Percentiles rank a stretch among this genome's conserved stretches.
Conservation (phyloP, 2,888 invertebrate species). For the Zaprionus obscuricornis region DNA sequence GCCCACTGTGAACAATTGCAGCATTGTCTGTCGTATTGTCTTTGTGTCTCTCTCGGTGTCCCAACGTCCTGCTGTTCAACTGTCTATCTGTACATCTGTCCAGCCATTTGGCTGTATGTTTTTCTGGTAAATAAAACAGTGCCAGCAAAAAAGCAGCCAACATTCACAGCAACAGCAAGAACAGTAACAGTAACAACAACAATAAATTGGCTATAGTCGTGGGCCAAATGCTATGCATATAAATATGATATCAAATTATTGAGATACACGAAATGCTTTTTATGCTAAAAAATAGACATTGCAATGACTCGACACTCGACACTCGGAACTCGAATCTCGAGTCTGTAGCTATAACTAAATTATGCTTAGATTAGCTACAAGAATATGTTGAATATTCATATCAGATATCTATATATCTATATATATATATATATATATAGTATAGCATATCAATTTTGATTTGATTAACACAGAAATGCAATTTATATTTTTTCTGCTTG, state of each 20-base stretch:
- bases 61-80: background rate
- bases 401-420: too few species aligned
- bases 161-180: constrained; percentile 18
- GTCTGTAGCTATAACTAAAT: too few species aligned
- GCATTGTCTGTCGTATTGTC: constrained; percentile 56
- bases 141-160: constrained; percentile 21
- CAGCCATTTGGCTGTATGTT: constrained; percentile 38
- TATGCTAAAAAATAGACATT: constrained; percentile 4
- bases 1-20: constrained; percentile 65
- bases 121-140: constrained; percentile 65
- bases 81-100: constrained; percentile 5
- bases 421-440: too few species aligned
- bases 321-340: too few species aligned
- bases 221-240: constrained; percentile 50
- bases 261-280: constrained; percentile 31
- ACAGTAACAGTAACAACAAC: constrained; percentile 23
- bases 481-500: too few species aligned
- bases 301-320: too few species aligned
- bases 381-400: too few species aligned
- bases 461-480: too few species aligned
- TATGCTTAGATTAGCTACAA: too few species aligned
- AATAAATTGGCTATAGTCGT: constrained; percentile 46
- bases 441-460: too few species aligned
- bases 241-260: constrained; percentile 57
- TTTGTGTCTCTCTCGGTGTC: constrained; percentile 2